Base-by-base conservation (phyloP, 2,888 invertebrate species). In the Pilophorus perplexus region DNA sequence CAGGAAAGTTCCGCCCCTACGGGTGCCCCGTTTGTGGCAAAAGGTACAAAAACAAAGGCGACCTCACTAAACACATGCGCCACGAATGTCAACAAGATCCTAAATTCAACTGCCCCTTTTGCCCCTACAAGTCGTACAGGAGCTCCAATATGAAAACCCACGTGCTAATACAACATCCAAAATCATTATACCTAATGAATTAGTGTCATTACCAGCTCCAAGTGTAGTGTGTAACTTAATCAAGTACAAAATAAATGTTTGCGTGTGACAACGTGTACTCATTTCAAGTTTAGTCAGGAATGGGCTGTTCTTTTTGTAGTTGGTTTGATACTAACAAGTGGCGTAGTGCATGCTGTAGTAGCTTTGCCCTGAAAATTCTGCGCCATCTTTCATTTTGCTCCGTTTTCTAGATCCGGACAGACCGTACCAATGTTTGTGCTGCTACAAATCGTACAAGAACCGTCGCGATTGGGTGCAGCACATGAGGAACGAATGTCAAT, bases 41-140 rank as follows among this genome's bases (percentile, higher is more conserved):
- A 38, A n/a, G 25, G 5, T 55, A 55, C 55, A 55, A 55, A 23
- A 55, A 55, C 38, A 37, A 20, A 20, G 37, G 55, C 18, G 55
- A 55, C 16, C 55, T 55, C 33, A 55, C 33, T 14, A 22, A 38
- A 14, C 55, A 55, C 55, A 37, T 38, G 55, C 33, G 38, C n/a
- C 38, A 37, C 38, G 55, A 55, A 23, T 55, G 55, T 20, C 37
- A 27, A n/a, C 18, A 55, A 22, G 55, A 55, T n/a, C 55, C 55
- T 20, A 33, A 38, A 38, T 55, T 37, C 55, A 18, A 12, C 18
- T 55, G 55, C 16, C 55, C 55, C n/a, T 10, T 37, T 10, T 55
- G 55, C 55, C 33, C 37, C 3, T 55, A 55, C n/a, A 28, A 33
- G 14, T 20, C 55, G 12, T 25, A 55, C 4, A 33, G 27, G 55